A percentile compares a stretch with the other conserved stretches of the same genome.
These are phyloP conservation scores for Nipponacmea schrenckii DNA, from an alignment of 2,888 invertebrate species.

Conservation along the genomic window DNA sequence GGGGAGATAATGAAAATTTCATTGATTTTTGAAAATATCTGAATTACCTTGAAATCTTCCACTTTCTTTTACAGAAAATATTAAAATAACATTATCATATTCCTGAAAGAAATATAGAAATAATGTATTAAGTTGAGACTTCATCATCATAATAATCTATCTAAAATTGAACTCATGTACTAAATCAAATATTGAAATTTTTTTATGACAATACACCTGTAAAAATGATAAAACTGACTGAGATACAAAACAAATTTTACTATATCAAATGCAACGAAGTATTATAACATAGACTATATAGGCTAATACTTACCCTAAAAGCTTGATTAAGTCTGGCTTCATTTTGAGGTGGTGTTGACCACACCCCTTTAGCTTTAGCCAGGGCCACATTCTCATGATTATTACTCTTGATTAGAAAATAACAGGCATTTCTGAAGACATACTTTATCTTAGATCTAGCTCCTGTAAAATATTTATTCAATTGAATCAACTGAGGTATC, in stretches of 20 bases:
- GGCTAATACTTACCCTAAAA: slow-evolving; percentile 72
- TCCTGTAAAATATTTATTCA: neutral
- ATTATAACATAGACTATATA: no score
- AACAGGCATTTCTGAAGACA: slow-evolving; percentile 90
- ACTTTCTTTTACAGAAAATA: slow-evolving; percentile 98
- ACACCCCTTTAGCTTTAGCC: slow-evolving; percentile 90
- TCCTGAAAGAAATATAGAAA: slow-evolving; percentile 70
- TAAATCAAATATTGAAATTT: no score
- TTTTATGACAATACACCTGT: no score
- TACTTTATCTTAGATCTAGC: slow-evolving; percentile 76
- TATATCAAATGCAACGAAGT: no score
- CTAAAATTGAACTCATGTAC: no score
- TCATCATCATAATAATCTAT: no score
- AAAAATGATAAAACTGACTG: no score
- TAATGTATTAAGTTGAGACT: neutral
- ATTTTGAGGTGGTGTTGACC: slow-evolving; percentile 97
- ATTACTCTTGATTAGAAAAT: slow-evolving; percentile 97
- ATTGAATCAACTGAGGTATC: no score
- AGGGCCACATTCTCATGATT: slow-evolving; percentile 95
- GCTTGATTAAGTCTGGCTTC: slow-evolving; percentile 96
- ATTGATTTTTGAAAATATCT: no score
- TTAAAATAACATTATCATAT: slow-evolving; percentile 90
- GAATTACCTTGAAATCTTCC: slow-evolving; percentile 77
- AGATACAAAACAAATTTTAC: no score
- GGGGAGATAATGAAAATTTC: no score